Evolutionary conservation across 2,888 invertebrate genomes (phyloP), one percentile per base, ranked within the genome.

Genomic region (Strigamia transsilvanica): DNA sequence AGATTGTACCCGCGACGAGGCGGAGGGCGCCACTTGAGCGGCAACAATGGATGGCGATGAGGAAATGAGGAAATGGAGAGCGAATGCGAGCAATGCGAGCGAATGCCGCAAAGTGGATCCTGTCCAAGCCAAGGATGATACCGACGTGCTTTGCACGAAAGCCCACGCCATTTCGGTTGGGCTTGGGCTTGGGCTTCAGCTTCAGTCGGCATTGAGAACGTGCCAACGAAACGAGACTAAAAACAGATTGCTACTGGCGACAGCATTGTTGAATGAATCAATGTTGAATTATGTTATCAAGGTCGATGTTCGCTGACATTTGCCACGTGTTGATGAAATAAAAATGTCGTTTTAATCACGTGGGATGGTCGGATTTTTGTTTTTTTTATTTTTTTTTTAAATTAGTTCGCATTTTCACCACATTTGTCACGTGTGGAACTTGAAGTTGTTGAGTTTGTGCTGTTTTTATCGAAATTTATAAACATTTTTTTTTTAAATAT

Each of bases 11-110:
- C 18, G 10, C 2, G 38, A 38, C 38, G 38, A 5, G 18, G n/a
- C 32, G 32, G 73, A 73, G 73, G 73, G 73, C 73, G 73, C 73
- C 73, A 73, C 73, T 73, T 73, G 73, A 73, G 73, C 73, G 27
- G 27, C 73, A 73, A 73, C n/a, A 73, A n/a, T 73, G 13, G 66
- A 21, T 61, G 15, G 61, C 61, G 23, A 23, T 61, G 61, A 27
- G n/a, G n/a, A n/a, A n/a, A n/a, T n/a, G n/a, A n/a, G n/a, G 73
- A 32, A 73, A 73, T 73, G 27, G 73, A 73, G 73, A 32, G 27
- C 61, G 73, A 27, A 27, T 27, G 1, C 3, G n/a, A n/a, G 66
- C 23, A 66, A 66, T 66, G 27, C 27, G 66, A 32, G 27, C 61
- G 66, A 32, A 66, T 32, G 13, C 12, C 32, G 12, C 66, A 27